These are phyloP conservation scores for Epinotia ramella DNA, from an alignment of 2,888 invertebrate genomes.

Conservation along the genomic window DNA sequence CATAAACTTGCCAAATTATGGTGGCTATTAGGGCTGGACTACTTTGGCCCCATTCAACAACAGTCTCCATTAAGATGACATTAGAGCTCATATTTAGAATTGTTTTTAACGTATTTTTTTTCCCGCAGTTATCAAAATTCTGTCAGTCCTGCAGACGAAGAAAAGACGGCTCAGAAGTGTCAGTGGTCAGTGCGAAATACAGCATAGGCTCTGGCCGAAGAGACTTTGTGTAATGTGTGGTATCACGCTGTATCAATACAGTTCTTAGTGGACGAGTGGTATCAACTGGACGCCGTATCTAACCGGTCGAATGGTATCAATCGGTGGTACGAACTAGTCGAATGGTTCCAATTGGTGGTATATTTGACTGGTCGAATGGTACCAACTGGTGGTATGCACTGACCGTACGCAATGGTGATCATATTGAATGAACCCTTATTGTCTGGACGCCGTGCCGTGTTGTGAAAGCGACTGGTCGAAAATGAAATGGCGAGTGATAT, in stretches of 20 bases:
- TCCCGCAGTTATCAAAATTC: conserved; percentile 70
- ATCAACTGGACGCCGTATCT: no score
- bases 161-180: conserved; percentile 75
- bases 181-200: conserved; percentile 79
- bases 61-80: no score
- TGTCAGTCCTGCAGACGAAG: conserved; percentile 72
- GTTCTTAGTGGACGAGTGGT: no score
- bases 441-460: neutral
- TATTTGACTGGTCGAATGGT: no score
- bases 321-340: no score
- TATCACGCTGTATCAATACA: neutral
- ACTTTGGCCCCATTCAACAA: no score
- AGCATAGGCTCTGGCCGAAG: conserved; percentile 73
- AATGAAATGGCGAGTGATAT: neutral
- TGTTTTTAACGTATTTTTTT: conserved; percentile 37
- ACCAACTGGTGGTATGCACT: neutral
- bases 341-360: no score
- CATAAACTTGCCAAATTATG: no score
- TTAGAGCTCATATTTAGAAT: neutral
- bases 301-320: no score
- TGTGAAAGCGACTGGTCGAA: neutral
- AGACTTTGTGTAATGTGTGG: conserved; percentile 72
- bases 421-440: neutral
- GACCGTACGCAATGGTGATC: neutral
- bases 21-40: no score